Conservation (phyloP, 2,113 vertebrate genomes). For the Cryptotis parvus region DNA sequence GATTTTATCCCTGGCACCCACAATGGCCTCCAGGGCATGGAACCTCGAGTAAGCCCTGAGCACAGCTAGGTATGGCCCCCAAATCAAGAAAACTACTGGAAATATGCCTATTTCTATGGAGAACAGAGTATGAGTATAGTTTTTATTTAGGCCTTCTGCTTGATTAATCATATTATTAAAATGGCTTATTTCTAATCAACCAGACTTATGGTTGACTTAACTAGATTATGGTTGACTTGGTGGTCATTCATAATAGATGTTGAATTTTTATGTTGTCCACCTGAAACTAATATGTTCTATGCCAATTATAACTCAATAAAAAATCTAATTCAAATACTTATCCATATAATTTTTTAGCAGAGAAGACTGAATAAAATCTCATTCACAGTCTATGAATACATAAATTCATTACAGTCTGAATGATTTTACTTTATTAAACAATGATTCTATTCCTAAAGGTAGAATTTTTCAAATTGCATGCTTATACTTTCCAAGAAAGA, state of each 20-base stretch:
- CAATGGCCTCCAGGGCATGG: no score
- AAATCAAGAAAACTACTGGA: neutral
- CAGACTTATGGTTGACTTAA: no score
- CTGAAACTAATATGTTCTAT: neutral
- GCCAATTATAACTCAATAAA: neutral
- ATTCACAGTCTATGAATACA: neutral
- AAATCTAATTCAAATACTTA: neutral
- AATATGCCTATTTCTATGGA: neutral
- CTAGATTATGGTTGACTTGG: no score
- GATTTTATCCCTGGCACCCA: no score
- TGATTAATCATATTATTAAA: slow-evolving; percentile 27
- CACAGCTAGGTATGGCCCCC: no score
- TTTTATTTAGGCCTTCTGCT: slow-evolving; percentile 21
- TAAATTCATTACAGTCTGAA: neutral
- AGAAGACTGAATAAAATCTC: neutral
- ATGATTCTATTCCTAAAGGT: neutral
- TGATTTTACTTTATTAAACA: slow-evolving; percentile 11
- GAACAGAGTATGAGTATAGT: neutral
- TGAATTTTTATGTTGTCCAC: neutral
- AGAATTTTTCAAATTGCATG: neutral
- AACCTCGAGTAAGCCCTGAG: no score
- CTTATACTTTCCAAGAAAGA: neutral
- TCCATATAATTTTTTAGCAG: neutral
- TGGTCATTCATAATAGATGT: neutral
- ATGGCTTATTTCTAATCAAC: neutral